A percentile compares a stretch with the other conserved stretches of the same genome.
These are phyloP conservation scores for Distichodus sexfasciatus DNA, from an alignment of 2,797 vertebrate genomes.

Conservation along the genomic window DNA sequence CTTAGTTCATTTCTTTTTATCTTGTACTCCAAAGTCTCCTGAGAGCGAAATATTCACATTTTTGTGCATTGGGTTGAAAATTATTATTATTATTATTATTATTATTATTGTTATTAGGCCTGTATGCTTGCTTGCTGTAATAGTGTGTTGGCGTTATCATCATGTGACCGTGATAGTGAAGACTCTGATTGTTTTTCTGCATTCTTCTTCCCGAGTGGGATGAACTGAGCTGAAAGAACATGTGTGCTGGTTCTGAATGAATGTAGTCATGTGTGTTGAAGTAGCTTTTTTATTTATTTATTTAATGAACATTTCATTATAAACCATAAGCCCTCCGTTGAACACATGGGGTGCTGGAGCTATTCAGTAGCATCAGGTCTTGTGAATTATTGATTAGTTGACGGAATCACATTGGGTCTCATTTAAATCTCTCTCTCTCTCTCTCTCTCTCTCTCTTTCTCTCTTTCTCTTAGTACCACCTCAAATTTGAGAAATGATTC, in stretches of 20 bases:
- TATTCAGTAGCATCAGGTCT: constrained; percentile 65
- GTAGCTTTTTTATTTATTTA: too few species aligned
- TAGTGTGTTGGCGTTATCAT: constrained; percentile 46
- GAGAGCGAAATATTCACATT: too few species aligned
- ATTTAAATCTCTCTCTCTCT: constrained; percentile 46
- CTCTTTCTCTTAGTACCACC: not conserved
- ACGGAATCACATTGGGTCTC: constrained; percentile 55
- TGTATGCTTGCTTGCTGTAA: constrained; percentile 27
- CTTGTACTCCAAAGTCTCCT: too few species aligned
- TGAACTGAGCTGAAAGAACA: constrained; percentile 11
- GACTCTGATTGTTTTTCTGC: constrained; percentile 49
- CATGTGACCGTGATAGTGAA: constrained; percentile 40
- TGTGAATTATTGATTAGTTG: constrained; percentile 71
- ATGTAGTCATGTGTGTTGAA: not conserved
- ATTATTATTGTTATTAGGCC: too few species aligned
- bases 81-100: too few species aligned
- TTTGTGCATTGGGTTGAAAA: too few species aligned
- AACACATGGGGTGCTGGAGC: constrained; percentile 53
- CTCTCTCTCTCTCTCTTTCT: not conserved
- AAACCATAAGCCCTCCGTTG: too few species aligned
- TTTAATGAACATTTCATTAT: too few species aligned
- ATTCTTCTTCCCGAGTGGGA: constrained; percentile 34
- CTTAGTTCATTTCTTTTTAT: too few species aligned
- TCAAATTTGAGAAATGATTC: constrained; percentile 35
- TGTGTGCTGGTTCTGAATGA: constrained; percentile 21